Base-by-base conservation (phyloP, 1,140 invertebrate genomes). In the Nixonia krombeini region DNA sequence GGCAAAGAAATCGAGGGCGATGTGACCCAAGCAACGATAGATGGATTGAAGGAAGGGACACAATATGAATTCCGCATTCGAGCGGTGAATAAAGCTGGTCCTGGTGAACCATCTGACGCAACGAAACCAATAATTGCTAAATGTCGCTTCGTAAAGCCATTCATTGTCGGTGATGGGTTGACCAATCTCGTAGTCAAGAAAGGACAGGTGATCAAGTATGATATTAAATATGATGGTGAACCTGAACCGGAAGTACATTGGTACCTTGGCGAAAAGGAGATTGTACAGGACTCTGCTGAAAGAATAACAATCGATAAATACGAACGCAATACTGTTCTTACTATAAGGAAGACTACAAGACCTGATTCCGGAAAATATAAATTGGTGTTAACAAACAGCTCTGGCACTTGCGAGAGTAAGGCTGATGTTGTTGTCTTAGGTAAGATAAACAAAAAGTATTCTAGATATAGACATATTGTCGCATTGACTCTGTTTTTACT, bases 61-160 rank as follows among this genome's bases (percentile, higher is more conserved):
- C 94, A 96, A 63, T 99, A 99, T 74, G 96, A 99, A 86, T 99
- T 99, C 86, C 89, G 98, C 64, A 92, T 99, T 31, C 90, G 94
- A 65, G 98, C 98, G 45, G 91, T 98, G 42, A 99, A 99, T 85
- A 96, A 96, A 81, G 97, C 93, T 47, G 97, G 97, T 40, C 94
- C 94, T 77, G 95, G 96, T 76, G 94, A 95, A 86, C 95, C 96
- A 3, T 97, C 95, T 73, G 94, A 98, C 61, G 90, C 93, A 26
- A 98, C 96, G 8, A 96, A 98, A 81, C 93, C 97, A 37, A 94
- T 98, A 59, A 93, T 97, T 73, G 96, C 96, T 42, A 99, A 99
- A 86, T 94, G 94, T 67, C 88, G 96, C 86, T 97, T 96, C 73
- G 95, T 98, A 2, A 97, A 96, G 72, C 96, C 96, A 3, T 98